Conservation (phyloP, 1,140 invertebrate genomes). For the Pogonomyrmex barbatus region DNA sequence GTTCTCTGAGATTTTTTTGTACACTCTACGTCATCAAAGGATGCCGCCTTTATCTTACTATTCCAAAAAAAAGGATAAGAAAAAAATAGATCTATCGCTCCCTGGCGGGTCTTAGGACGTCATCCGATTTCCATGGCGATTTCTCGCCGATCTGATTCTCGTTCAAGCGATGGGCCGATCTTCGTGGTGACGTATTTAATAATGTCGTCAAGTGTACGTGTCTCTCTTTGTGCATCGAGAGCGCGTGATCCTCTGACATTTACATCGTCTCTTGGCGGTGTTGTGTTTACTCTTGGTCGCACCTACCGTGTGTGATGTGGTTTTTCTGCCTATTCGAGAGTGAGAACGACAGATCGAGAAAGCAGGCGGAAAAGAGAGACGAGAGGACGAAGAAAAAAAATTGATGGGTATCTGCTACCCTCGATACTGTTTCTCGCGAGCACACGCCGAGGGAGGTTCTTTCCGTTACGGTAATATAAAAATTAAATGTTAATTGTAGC, state of each 20-base stretch:
- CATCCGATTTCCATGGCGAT: constrained; percentile 28
- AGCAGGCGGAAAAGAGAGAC: not conserved
- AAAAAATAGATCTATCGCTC: not conserved
- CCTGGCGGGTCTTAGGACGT: not conserved
- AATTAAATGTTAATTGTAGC: not conserved
- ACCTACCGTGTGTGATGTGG: constrained; percentile 1
- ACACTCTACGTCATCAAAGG: not conserved
- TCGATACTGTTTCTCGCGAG: constrained; percentile 18
- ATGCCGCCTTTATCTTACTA: not conserved
- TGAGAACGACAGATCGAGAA: constrained; percentile 6
- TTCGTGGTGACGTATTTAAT: constrained; percentile 49
- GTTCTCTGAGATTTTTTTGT: not conserved
- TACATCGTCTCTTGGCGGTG: constrained; percentile 19
- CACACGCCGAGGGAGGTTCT: constrained; percentile 7
- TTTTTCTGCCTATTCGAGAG: constrained; percentile 45
- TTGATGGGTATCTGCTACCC: constrained; percentile 38
- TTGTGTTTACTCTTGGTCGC: constrained; percentile 39
- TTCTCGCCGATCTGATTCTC: constrained; percentile 33
- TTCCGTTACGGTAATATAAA: constrained; percentile 16
- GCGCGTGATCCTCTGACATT: constrained; percentile 58
- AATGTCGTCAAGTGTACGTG: constrained; percentile 18
- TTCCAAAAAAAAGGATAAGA: not conserved
- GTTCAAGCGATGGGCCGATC: constrained; percentile 13
- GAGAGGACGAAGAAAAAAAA: not conserved
- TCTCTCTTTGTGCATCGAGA: constrained; percentile 20